Evolutionary conservation across 2,888 invertebrate genomes (phyloP), one percentile per base, ranked within the genome.

Genomic region (Tenthredo scrophulariae): DNA sequence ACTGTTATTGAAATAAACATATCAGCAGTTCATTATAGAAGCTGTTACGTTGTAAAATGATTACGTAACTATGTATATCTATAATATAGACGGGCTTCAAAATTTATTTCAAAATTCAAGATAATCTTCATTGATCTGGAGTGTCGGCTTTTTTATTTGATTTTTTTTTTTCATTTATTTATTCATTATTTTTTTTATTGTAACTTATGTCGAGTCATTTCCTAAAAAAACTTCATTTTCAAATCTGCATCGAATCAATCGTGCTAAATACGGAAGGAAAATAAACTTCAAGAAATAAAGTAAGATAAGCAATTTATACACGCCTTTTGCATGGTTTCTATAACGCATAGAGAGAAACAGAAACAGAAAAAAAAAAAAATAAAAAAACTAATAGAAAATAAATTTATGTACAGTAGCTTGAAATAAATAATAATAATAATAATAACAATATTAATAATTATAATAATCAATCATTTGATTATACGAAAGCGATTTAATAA

Each of bases 121-220:
- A 58, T 33, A 37, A 54, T 54, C n/a, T 58, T 29, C 54, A 80
- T 80, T 40, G 40, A 62, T 80, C 80, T 62, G 79, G 79, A 62
- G 79, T 40, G 22, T 62, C 18, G 77, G 26, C 46, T 2, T 9
- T 37, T 50, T 77, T 33, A 4, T 77, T 37, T 2, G 1, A 46
- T 46, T 50, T 43, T 2, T 58, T 62, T 6, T 1, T 5, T 37
- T 50, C 33, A 33, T 37, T 37, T 33, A 33, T 33, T 4, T 33
- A 0, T 37, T 37, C 2, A 29, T 18, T 33, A 33, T 33, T 33
- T 33, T 4, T 77, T 50, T 4, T 77, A 54, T 54, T 54, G 22
- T 62, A 80, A 80, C 62, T 80, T 80, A 80, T 62, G 54, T 58
- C 33, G 46, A 80, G 80, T 80, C 80, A 80, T 80, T 80, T 33